Evolutionary conservation across 2,888 invertebrate genomes (phyloP), one percentile per base, ranked within the genome.

Genomic region (Stenolophus ochropezus): DNA sequence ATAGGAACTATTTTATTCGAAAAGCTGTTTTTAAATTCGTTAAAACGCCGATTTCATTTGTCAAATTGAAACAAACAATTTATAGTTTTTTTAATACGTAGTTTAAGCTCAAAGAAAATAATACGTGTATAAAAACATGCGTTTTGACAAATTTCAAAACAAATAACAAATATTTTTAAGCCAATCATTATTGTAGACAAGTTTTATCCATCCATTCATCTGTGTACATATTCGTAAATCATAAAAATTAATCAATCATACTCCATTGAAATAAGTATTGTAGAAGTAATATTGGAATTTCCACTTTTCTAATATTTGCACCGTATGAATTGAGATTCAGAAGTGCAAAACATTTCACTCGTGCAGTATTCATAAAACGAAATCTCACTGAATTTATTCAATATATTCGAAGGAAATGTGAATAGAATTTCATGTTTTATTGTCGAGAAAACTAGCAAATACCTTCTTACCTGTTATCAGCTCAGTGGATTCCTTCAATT

Each of bases 381-480:
- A 56, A 56, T 56, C 18, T 20, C 14, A 20, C 21, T 56, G 56
- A 56, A 56, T 56, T 56, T 56, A 21, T 56, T 56, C 56, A 21
- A 21, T 1, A 21, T 56, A 56, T 56, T 56, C 56, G 18, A 20
- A 16, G 51, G 51, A 16, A 51, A 51, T 51, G 51, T 51, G 56
- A 56, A 18, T 20, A 56, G 18, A 56, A 20, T 56, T 20, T 18
- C 21, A 56, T 56, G 18, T 56, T 11, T 56, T 56, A 56, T 56
- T 56, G 56, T 20, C 20, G 21, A 56, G 21, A 18, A 56, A 56
- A 51, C 51, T 51, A 51, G 56, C 18, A 56, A 56, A 56, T 11
- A 56, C 20, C 21, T 20, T 18, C 14, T 56, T 4, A 8, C 20
- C 11, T 18, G 51, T 6, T 56, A 18, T 56, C 56, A 18, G 20